Base-by-base conservation (phyloP, 2,888 invertebrate genomes). In the Sepioteuthis lessoniana region DNA sequence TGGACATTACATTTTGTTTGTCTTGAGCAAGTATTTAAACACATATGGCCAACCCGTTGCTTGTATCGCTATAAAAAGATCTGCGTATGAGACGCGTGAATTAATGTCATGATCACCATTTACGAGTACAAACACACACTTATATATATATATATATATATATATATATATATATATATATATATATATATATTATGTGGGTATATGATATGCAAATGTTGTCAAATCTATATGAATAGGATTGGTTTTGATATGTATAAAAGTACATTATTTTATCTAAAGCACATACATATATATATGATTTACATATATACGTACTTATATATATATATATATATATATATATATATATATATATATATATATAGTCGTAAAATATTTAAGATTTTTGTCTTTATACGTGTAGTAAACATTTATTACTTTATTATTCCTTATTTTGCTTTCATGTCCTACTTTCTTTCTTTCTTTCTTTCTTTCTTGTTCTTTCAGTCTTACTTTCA, bases 341-440 rank as follows among this genome's bases (percentile, higher is more conserved):
- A 76, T 1, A 76, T 16, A 76, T 16, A 76, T 16, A 76, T n/a
- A 76, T 16, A 35, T 13, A 76, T 3, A 76, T 13, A n/a, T n/a
- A 76, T n/a, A 16, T 10, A 76, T 13, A n/a, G n/a, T 76, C 76
- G 76, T 76, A 76, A 76, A 76, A 76, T 76, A 76, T 76, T 76
- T 76, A n/a, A 35, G 76, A 76, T 76, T 76, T 76, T 76, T 76
- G n/a, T 76, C 76, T 76, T 76, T 76, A n/a, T n/a, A 76, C n/a
- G 10, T 76, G 16, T 1, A 16, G 76, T 76, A 76, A 3, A 76
- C 4, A 2, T 76, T 76, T 76, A 76, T 76, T 76, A 76, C 76
- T 35, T 76, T 76, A 76, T 76, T 35, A 13, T n/a, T 35, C n/a
- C 35, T 76, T n/a, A 0, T 76, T 35, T 76, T 76, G 13, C 35